Conservation (phyloP, 1,140 invertebrate genomes). For the Drosophila tsacasi region DNA sequence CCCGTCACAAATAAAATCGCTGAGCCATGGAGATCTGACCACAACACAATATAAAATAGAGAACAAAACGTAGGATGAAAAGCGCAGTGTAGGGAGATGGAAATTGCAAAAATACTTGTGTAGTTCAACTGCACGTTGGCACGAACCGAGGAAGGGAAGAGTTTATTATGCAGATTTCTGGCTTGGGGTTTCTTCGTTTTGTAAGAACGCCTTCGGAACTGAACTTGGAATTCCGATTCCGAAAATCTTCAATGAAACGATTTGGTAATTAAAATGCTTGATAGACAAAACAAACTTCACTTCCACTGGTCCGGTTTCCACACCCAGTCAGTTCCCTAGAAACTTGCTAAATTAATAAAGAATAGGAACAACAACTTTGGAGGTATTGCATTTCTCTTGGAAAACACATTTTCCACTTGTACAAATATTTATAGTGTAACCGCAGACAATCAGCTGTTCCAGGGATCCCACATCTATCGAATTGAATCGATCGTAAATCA, state of each 20-base stretch:
- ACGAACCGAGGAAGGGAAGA: constrained; percentile 18
- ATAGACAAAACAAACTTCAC: constrained; percentile 42
- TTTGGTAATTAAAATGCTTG: constrained; percentile 28
- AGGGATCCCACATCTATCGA: constrained; percentile 35
- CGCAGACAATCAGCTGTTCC: constrained; percentile 50
- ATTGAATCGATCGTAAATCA: constrained; percentile 46
- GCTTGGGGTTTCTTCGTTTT: constrained; percentile 40
- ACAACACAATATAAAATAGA: constrained; percentile 14
- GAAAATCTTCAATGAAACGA: constrained; percentile 46
- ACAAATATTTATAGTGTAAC: constrained; percentile 48
- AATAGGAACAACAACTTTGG: constrained; percentile 11
- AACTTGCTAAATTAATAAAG: constrained; percentile 30
- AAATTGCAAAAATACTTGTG: constrained; percentile 15
- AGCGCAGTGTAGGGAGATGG: constrained; percentile 19
- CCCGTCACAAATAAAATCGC: constrained; percentile 19
- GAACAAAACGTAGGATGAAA: constrained; percentile 21
- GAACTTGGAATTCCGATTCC: constrained; percentile 19
- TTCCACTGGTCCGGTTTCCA: constrained; percentile 34
- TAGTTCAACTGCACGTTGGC: constrained; percentile 25
- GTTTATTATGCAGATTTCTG: constrained; percentile 39
- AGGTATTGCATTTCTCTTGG: constrained; percentile 36
- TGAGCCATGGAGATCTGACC: constrained; percentile 41
- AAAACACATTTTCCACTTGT: constrained; percentile 49
- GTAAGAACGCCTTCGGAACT: background rate
- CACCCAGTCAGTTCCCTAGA: constrained; percentile 22